A percentile compares a stretch with the other conserved stretches of the same genome.
phyloP scores from a whole-genome alignment of 2,797 vertebrate species.

The Rhynchonycteris naso region DNA sequence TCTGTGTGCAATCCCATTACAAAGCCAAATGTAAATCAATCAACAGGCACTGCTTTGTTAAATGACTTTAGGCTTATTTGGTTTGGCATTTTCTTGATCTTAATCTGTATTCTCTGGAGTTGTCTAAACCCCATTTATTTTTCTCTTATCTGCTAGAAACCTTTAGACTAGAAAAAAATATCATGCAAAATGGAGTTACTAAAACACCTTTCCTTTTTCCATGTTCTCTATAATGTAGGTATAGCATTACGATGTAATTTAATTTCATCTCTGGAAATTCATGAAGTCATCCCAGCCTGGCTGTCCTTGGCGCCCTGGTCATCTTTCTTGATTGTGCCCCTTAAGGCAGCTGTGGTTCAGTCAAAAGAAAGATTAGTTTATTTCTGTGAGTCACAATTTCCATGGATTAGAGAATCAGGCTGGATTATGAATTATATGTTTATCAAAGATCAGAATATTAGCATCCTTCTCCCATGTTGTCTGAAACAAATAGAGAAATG shows the following conservation, averaged over 20 bases:
- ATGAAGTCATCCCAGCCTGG: background rate
- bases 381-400: background rate
- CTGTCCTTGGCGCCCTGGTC: background rate
- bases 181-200: slow-evolving; percentile 11
- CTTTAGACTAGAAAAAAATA: slow-evolving; percentile 35
- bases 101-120: slow-evolving; percentile 68
- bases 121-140: slow-evolving; percentile 58
- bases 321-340: slow-evolving; percentile 1
- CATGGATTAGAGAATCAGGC: background rate
- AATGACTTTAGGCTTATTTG: slow-evolving; percentile 48
- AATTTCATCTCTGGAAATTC: slow-evolving; percentile 45
- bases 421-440: slow-evolving; percentile 19
- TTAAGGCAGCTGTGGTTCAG: background rate
- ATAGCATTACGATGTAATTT: background rate
- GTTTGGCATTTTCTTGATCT: slow-evolving; percentile 50
- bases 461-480: slow-evolving; percentile 1
- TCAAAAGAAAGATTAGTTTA: background rate
- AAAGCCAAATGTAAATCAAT: slow-evolving; percentile 40
- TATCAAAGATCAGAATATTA: background rate
- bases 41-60: slow-evolving; percentile 44
- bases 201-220: background rate
- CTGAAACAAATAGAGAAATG: background rate
- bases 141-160: slow-evolving; percentile 32
- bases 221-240: background rate
- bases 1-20: background rate